Percentiles rank a stretch among this genome's conserved stretches.
Conservation (phyloP, 2,888 invertebrate species). For the Salpingus planirostris region DNA sequence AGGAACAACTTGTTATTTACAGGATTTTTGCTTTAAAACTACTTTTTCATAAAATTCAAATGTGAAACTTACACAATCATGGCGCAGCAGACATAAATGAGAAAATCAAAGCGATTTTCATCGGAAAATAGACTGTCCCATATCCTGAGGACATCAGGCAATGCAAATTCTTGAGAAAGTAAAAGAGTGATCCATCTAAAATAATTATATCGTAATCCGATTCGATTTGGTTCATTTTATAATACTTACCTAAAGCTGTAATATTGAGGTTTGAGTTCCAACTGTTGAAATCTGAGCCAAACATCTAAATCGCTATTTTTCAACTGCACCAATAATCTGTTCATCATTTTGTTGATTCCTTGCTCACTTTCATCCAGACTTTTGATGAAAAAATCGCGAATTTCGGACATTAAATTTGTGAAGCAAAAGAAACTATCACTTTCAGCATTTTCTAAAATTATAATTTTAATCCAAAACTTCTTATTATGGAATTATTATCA, state of each 20-base stretch:
- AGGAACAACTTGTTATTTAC: constrained; percentile 9
- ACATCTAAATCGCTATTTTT: constrained; percentile 68
- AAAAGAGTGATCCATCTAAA: constrained; percentile 89
- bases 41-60: constrained; percentile 7
- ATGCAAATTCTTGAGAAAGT: constrained; percentile 92
- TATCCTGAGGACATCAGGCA: constrained; percentile 93
- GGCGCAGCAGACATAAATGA: constrained; percentile 89
- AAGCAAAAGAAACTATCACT: constrained; percentile 98
- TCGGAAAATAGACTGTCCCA: constrained; percentile 98
- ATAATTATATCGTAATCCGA: constrained; percentile 27
- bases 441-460: constrained; percentile 76
- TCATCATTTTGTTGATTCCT: constrained; percentile 90
- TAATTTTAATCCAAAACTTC: no score
- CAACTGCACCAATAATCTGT: constrained; percentile 64
- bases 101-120: constrained; percentile 78
- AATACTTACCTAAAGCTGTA: constrained; percentile 75
- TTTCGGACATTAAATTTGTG: constrained; percentile 96
- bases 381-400: constrained; percentile 94
- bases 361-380: constrained; percentile 87
- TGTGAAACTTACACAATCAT: constrained; percentile 86
- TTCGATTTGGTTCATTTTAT: background rate
- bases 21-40: constrained; percentile 3
- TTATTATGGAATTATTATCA: no score
- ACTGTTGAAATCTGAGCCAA: constrained; percentile 66
- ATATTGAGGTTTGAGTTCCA: constrained; percentile 90